Base-by-base conservation (phyloP, 1,140 invertebrate genomes). In the Acarapis woodi region DNA sequence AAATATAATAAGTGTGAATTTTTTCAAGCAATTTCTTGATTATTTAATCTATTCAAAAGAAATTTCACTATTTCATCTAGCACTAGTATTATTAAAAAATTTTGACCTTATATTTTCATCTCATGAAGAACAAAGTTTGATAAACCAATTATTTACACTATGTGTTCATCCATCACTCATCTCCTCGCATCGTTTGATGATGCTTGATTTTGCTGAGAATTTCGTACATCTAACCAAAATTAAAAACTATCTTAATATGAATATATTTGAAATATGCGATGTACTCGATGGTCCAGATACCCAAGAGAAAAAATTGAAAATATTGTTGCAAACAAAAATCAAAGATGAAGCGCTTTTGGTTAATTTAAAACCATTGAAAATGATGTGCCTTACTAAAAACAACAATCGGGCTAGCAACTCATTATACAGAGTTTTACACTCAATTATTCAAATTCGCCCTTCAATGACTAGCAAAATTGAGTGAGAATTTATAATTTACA, bases 211-310 rank as follows among this genome's bases (percentile, higher is more conserved):
- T 35, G 22, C 40, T 10, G 40, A 39, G 12, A 21, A 5, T 18
- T 28, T 34, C 10, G 16, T 32, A 8, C 14, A 20, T n/a, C n/a
- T 38, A n/a, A 6, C 40, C 10, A 31, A 35, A 18, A 31, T 23
- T 10, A 15, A 24, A 15, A 21, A 28, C 32, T 32, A 24, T 9
- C 35, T 31, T 15, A 23, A 22, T 15, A 10, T 3, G 29, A 15
- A 25, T 28, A 9, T 15, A 33, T 39, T 36, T 31, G 41, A 41
- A 16, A 23, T 42, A 16, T n/a, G n/a, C n/a, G 18, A 15, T 31
- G 38, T 42, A 20, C 44, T 47, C 40, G 46, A 47, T 44, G 46
- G 46, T 6, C 46, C 44, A 4, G 26, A 45, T 33, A 45, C 42
- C 20, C 43, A 45, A 35, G 46, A 45, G 18, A 47, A 47, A 23